Conservation (phyloP, 2,797 vertebrate species). For the Artibeus lituratus region DNA sequence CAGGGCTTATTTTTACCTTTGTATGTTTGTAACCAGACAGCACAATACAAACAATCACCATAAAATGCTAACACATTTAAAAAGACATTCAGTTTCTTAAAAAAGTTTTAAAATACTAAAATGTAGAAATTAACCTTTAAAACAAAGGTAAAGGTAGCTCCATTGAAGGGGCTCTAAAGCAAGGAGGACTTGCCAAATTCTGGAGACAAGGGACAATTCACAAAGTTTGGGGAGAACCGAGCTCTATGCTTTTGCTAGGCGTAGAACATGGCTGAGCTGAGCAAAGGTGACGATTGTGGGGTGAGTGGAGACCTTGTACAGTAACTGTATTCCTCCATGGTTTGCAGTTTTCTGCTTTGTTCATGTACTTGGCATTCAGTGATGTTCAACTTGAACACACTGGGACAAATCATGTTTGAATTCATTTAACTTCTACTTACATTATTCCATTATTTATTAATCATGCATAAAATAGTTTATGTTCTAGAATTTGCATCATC, state of each 20-base stretch:
- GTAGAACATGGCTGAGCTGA: neutral
- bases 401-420: neutral
- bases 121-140: neutral
- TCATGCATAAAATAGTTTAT: neutral
- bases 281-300: neutral
- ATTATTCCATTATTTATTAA: neutral
- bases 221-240: neutral
- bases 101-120: neutral
- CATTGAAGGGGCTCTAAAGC: neutral
- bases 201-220: neutral
- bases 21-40: neutral
- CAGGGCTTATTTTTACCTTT: neutral
- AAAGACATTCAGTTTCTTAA: neutral
- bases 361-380: neutral
- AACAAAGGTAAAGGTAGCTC: neutral
- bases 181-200: neutral
- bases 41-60: neutral
- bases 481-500: neutral
- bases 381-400: neutral
- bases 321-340: accelerated
- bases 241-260: neutral
- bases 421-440: neutral
- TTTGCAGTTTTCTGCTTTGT: neutral
- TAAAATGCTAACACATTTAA: neutral
- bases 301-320: neutral